These are phyloP conservation scores for Heliothis peltigera DNA, from an alignment of 2,888 invertebrate species.

Conservation along the genomic window DNA sequence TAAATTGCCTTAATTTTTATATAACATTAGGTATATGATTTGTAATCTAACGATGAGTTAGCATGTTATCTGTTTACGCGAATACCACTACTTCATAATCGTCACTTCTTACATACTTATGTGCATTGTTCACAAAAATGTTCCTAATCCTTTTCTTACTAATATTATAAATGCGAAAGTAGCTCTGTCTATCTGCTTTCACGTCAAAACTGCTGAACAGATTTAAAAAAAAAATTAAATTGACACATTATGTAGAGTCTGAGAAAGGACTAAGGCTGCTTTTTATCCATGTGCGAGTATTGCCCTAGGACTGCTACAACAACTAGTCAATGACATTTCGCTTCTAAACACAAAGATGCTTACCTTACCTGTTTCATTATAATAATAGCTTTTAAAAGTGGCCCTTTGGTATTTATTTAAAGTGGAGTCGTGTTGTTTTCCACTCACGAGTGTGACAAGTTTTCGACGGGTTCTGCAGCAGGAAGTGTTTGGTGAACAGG, in stretches of 20 bases:
- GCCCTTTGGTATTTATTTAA: constrained; percentile 4
- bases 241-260: no score
- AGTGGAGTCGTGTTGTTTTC: constrained; percentile 25
- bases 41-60: constrained; percentile 37
- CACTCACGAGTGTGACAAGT: constrained; percentile 60
- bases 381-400: not conserved
- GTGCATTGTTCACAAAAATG: not conserved
- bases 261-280: no score
- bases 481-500: constrained; percentile 66
- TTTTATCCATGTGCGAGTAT: no score
- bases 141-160: no score
- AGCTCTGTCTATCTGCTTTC: no score
- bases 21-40: constrained; percentile 35
- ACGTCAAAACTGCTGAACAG: no score
- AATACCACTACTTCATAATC: constrained; percentile 7
- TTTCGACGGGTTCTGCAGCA: constrained; percentile 55
- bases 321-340: no score
- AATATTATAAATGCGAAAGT: no score
- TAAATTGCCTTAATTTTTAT: constrained; percentile 52
- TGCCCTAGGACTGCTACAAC: no score
- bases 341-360: constrained; percentile 1
- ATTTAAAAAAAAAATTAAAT: no score
- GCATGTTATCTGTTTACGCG: constrained; percentile 26
- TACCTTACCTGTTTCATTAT: not conserved
- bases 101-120: not conserved